Percentiles rank a stretch among this genome's conserved stretches.
Evolutionary conservation across 1,140 invertebrate genomes (phyloP).

Genomic region (Pomacea maculata): DNA sequence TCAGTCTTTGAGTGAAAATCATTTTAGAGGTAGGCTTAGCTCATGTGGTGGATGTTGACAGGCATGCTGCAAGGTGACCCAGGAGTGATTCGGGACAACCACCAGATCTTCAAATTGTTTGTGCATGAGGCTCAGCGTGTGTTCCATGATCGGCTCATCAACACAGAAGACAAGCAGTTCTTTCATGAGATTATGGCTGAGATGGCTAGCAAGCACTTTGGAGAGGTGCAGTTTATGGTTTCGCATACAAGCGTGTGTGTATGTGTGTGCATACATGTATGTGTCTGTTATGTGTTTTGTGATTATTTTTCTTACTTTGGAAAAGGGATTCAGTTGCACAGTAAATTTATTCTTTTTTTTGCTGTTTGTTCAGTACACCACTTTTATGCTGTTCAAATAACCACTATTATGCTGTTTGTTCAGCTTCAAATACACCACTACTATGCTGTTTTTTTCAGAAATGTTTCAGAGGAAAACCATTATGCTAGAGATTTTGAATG

Average conservation of each 20-base stretch:
- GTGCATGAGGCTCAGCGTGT: slow-evolving; percentile 65
- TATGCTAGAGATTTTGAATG: no score
- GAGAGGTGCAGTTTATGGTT: slow-evolving; percentile 48
- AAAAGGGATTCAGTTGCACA: background rate
- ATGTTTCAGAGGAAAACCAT: no score
- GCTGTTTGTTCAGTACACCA: background rate
- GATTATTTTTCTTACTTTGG: background rate
- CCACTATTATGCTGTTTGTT: background rate
- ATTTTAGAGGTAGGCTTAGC: no score
- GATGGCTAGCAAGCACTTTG: slow-evolving; percentile 65
- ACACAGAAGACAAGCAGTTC: slow-evolving; percentile 64
- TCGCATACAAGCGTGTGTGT: background rate
- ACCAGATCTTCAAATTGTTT: slow-evolving; percentile 64
- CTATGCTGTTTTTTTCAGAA: no score
- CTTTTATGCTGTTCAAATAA: background rate
- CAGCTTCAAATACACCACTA: no score
- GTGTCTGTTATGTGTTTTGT: background rate
- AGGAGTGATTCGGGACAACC: slow-evolving; percentile 58
- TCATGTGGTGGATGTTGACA: slow-evolving; percentile 21
- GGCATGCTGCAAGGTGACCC: slow-evolving; percentile 64
- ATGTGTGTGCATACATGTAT: background rate
- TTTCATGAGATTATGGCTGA: slow-evolving; percentile 65
- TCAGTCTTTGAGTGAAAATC: no score
- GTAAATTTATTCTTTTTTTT: background rate
- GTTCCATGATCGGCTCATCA: slow-evolving; percentile 67